Percentiles rank a stretch among this genome's conserved stretches.
phyloP scores from a whole-genome alignment of 2,113 vertebrate genomes.

The Cranoglanis bouderius region DNA sequence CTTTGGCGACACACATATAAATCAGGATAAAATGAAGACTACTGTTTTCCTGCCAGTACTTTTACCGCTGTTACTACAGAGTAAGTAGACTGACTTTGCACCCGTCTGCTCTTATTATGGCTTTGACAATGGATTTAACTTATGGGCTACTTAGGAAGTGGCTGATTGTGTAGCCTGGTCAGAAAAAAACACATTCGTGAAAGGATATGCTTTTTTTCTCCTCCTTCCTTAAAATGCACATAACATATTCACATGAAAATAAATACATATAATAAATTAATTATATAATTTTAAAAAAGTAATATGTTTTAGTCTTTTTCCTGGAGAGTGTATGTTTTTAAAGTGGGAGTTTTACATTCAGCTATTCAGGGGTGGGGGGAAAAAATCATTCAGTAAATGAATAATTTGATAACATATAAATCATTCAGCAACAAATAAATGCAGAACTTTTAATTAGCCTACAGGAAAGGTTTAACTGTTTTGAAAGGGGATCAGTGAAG shows the following conservation, averaged over 20 bases:
- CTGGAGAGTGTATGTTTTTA: too few relatives aligned
- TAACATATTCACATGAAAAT: too few relatives aligned
- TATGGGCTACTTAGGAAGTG: conserved; percentile 27
- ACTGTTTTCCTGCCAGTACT: conserved; percentile 60
- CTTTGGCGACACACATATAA: neutral
- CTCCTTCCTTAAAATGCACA: neutral
- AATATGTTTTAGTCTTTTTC: too few relatives aligned
- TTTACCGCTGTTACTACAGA: conserved; percentile 60
- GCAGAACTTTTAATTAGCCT: neutral
- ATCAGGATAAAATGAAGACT: conserved; percentile 64
- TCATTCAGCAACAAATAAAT: neutral
- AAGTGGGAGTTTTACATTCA: neutral
- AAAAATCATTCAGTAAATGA: neutral
- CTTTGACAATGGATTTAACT: conserved; percentile 36
- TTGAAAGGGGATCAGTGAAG: neutral
- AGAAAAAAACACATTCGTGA: neutral
- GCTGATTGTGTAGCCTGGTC: neutral
- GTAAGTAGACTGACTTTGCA: conserved; percentile 44
- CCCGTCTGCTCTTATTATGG: conserved; percentile 34
- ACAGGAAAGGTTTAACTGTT: neutral
- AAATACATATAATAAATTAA: neutral
- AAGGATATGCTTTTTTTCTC: neutral
- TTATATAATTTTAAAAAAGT: neutral
- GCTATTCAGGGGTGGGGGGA: neutral
- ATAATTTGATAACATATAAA: neutral